Evolutionary conservation across 2,113 vertebrate species (phyloP).

Genomic region (Pygathrix nemaeus): DNA sequence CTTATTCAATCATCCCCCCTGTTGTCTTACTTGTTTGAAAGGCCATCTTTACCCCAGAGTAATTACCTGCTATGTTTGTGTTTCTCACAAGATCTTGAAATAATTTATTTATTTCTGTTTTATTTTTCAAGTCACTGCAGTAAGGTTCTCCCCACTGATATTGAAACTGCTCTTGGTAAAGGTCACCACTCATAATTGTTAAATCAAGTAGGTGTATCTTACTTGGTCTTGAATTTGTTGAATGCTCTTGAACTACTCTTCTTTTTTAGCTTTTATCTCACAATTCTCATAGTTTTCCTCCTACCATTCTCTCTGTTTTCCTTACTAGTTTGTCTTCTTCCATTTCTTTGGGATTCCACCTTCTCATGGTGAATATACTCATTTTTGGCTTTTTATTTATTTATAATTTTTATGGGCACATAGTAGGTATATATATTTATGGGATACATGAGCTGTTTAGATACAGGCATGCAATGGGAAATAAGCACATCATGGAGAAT

Average conservation of each 20-base stretch:
- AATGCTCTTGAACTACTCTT: not conserved
- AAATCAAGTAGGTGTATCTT: not conserved
- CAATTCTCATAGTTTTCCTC: not conserved
- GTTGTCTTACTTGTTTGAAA: not conserved
- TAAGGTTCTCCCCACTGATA: not conserved
- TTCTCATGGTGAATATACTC: not conserved
- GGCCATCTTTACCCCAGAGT: not conserved
- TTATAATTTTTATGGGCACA: too few relatives aligned
- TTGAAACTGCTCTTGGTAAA: not conserved
- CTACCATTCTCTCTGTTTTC: not conserved
- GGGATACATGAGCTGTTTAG: too few relatives aligned
- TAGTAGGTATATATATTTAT: too few relatives aligned
- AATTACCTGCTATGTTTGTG: not conserved
- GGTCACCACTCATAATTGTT: not conserved
- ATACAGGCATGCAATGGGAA: too few relatives aligned
- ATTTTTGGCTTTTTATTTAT: too few relatives aligned
- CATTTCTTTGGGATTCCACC: not conserved
- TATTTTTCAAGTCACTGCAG: not conserved
- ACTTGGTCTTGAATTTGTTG: not conserved
- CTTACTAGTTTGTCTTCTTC: not conserved
- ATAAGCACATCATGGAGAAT: too few relatives aligned
- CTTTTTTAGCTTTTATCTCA: not conserved
- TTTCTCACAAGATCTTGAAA: conserved; percentile 11
- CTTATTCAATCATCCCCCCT: not conserved
- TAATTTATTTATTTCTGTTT: not conserved